These are phyloP conservation scores for Myotis myotis DNA, from an alignment of 2,797 vertebrate species.

Conservation along the genomic window DNA sequence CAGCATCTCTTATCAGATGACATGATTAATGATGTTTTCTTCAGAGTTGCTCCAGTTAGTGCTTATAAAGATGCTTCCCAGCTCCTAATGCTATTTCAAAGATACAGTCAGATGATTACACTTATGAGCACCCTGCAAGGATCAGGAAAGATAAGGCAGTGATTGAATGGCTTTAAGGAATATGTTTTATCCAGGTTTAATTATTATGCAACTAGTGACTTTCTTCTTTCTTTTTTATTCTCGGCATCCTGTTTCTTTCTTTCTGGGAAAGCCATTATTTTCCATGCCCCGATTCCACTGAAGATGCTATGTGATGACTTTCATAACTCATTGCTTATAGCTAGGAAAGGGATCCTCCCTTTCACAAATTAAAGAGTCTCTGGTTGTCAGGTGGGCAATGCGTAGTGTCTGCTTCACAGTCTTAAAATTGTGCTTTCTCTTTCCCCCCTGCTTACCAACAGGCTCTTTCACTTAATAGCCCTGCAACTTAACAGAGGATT, in stretches of 20 bases:
- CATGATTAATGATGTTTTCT: conserved; percentile 74
- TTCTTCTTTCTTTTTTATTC: not conserved
- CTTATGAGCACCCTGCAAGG: conserved; percentile 59
- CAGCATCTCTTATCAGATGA: conserved; percentile 65
- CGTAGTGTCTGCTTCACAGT: not conserved
- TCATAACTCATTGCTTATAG: not conserved
- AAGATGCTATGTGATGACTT: not conserved
- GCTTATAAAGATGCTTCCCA: conserved; percentile 61
- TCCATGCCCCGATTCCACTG: conserved; percentile 18
- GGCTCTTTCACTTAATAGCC: not conserved
- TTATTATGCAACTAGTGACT: conserved; percentile 60
- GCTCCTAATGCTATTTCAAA: conserved; percentile 64
- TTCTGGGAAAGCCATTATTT: conserved; percentile 46
- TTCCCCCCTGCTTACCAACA: not conserved
- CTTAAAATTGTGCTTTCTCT: not conserved
- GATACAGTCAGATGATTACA: conserved; percentile 64
- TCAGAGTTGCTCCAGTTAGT: conserved; percentile 43
- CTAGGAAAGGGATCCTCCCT: not conserved
- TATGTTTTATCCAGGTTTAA: conserved; percentile 59
- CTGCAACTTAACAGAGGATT: not conserved
- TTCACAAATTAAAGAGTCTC: conserved; percentile 11
- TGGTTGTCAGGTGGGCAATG: not conserved
- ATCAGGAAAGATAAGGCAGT: conserved; percentile 67
- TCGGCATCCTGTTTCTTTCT: not conserved
- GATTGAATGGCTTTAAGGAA: conserved; percentile 69